Conservation (phyloP, 2,888 invertebrate genomes). For the Calliopum simillimum region DNA sequence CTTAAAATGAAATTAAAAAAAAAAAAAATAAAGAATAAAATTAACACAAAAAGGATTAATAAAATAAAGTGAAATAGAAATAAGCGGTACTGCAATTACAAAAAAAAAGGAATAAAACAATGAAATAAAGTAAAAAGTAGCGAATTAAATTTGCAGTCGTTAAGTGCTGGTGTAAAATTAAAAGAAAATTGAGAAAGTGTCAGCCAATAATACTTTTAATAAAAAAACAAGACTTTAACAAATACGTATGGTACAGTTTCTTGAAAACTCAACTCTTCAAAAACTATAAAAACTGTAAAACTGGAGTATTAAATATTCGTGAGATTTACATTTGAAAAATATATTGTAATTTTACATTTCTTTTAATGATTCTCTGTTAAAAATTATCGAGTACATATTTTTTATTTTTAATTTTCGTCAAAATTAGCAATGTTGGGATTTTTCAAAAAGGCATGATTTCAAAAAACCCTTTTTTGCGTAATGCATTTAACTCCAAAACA, state of each 20-base stretch:
- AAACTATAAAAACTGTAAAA: no score
- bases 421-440: no score
- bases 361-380: no score
- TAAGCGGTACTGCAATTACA: constrained; percentile 29
- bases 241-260: constrained; percentile 35
- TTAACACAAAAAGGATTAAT: constrained; percentile 37
- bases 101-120: constrained; percentile 37
- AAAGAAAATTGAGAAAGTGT: constrained; percentile 10
- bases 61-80: constrained; percentile 44
- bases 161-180: constrained; percentile 38
- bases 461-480: no score
- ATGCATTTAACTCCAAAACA: no score
- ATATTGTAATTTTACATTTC: no score
- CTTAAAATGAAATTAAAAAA: constrained; percentile 47
- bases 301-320: no score
- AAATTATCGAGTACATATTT: no score
- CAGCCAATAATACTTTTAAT: constrained; percentile 38
- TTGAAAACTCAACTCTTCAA: no score
- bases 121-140: constrained; percentile 37
- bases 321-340: no score
- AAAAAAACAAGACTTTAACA: constrained; percentile 36
- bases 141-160: constrained; percentile 37
- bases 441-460: no score
- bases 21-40: constrained; percentile 39
- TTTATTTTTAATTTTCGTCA: no score